Evolutionary conservation across 2,888 invertebrate species (phyloP).

Genomic region (Cosmorhoe ocellata): DNA sequence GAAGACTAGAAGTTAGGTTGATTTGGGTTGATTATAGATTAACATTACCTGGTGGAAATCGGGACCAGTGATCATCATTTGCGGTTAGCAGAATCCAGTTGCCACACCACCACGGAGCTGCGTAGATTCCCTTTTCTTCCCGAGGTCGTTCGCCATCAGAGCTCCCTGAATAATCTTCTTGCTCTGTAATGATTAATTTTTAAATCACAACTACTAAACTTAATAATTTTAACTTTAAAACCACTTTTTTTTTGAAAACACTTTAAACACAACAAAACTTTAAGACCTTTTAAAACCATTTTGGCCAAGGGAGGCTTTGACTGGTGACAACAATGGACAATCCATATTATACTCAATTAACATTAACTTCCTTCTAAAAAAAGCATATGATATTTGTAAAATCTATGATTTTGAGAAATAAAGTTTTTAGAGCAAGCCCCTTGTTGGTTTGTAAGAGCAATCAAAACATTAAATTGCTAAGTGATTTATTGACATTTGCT

Average conservation of each 20-base stretch:
- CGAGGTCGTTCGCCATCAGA: constrained; percentile 70
- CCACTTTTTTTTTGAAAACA: too few relatives aligned
- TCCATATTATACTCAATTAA: too few relatives aligned
- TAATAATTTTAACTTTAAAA: too few relatives aligned
- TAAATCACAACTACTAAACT: neutral
- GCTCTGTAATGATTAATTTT: constrained; percentile 51
- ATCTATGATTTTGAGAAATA: neutral
- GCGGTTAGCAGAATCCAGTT: constrained; percentile 86
- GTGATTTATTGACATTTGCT: neutral
- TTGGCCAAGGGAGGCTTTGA: too few relatives aligned
- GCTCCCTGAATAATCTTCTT: constrained; percentile 81
- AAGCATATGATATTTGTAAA: too few relatives aligned
- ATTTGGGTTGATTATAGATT: too few relatives aligned
- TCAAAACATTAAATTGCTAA: neutral
- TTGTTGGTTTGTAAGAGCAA: neutral
- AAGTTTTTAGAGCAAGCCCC: neutral
- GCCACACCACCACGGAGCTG: constrained; percentile 89
- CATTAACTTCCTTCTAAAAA: too few relatives aligned
- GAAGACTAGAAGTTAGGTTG: too few relatives aligned
- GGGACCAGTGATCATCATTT: constrained; percentile 71
- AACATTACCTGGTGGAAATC: constrained; percentile 71
- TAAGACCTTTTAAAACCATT: too few relatives aligned
- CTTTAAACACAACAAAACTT: too few relatives aligned
- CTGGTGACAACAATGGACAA: too few relatives aligned
- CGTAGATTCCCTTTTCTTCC: constrained; percentile 89